A percentile compares a stretch with the other conserved stretches of the same genome.
phyloP scores from a whole-genome alignment of 2,888 invertebrate species.

The Strigamia transsilvanica region DNA sequence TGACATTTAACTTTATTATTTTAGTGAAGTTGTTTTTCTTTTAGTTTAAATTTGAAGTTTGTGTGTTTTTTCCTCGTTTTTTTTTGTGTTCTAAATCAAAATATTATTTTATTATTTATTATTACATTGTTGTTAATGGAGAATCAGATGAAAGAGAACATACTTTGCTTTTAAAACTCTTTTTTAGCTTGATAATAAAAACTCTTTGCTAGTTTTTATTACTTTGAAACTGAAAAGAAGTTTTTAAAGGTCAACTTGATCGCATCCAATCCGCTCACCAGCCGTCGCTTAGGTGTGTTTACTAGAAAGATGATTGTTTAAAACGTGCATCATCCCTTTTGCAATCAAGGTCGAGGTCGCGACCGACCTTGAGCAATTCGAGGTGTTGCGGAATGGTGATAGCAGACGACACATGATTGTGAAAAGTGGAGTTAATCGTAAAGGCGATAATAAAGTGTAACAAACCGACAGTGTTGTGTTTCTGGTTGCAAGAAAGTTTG shows the following conservation, averaged over 20 bases:
- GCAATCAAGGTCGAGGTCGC: no score
- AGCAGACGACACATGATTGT: no score
- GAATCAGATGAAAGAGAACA: not conserved
- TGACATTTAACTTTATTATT: slow-evolving; percentile 21
- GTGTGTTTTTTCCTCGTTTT: not conserved
- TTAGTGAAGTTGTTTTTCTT: slow-evolving; percentile 23
- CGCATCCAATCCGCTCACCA: not conserved
- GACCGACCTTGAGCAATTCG: no score
- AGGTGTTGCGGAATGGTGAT: no score
- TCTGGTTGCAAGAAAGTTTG: no score
- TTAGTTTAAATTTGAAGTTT: not conserved
- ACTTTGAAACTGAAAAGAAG: not conserved
- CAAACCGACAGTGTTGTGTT: no score
- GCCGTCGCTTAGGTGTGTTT: not conserved
- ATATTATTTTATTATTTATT: not conserved
- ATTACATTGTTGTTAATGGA: not conserved
- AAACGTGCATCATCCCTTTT: no score
- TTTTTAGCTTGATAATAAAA: not conserved
- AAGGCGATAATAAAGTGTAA: no score
- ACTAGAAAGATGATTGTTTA: no score
- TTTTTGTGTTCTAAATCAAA: not conserved
- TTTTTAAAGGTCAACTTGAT: slow-evolving; percentile 4
- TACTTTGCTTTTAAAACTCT: not conserved
- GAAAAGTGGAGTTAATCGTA: no score
- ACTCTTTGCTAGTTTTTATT: not conserved